These are phyloP conservation scores for Cataglyphis albicans DNA, from an alignment of 2,888 invertebrate species.

Conservation along the genomic window DNA sequence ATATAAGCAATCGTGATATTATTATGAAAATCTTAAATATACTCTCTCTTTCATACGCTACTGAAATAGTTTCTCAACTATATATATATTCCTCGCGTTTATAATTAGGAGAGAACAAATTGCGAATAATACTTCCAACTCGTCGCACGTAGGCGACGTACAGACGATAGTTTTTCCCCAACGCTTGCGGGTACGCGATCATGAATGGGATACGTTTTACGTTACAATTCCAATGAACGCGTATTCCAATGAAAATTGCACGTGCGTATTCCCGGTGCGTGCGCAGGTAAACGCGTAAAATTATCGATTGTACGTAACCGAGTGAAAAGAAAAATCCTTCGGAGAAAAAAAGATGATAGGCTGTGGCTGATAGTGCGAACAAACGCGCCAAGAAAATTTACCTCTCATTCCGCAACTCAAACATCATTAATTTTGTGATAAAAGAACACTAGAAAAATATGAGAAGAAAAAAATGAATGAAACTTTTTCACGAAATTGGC, in stretches of 20 bases:
- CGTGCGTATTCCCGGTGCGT: constrained; percentile 54
- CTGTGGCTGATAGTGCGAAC: constrained; percentile 5
- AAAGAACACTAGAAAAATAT: neutral
- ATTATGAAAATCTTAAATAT: neutral
- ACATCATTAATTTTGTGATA: neutral
- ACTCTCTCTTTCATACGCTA: neutral
- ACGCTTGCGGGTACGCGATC: constrained; percentile 47
- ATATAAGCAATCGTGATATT: neutral
- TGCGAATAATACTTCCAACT: constrained; percentile 21
- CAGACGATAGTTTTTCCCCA: constrained; percentile 39
- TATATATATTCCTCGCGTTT: neutral
- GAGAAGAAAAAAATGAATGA: neutral
- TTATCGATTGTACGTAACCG: constrained; percentile 32
- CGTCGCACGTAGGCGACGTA: constrained; percentile 55
- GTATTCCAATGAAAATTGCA: constrained; percentile 68
- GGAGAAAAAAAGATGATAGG: neutral
- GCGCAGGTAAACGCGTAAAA: constrained; percentile 33
- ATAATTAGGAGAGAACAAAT: constrained; percentile 10
- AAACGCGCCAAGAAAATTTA: constrained; percentile 20
- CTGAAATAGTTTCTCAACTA: neutral
- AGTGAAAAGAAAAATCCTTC: constrained; percentile 51
- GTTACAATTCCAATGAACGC: constrained; percentile 69
- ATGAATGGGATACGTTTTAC: constrained; percentile 64
- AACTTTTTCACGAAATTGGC: neutral
- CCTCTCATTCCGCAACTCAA: neutral